These are phyloP conservation scores for Corydoras sp. DNA, from an alignment of 2,113 vertebrate species.

Conservation along the genomic window DNA sequence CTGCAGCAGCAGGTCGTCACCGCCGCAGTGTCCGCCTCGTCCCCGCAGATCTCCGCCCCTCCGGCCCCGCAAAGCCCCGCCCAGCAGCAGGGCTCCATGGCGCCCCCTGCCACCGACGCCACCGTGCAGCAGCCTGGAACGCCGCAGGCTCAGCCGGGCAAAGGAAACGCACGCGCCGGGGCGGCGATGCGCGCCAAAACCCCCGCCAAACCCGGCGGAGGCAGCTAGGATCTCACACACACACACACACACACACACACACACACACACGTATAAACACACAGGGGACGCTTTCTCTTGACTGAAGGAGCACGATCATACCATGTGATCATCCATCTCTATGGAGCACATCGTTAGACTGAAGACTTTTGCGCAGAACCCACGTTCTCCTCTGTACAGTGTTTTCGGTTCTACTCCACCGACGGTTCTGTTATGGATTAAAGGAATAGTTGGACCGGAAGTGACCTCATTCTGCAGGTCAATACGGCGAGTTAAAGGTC, in stretches of 20 bases:
- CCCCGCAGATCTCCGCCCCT: conserved; percentile 75
- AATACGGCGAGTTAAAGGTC: too few relatives aligned
- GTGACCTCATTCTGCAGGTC: too few relatives aligned
- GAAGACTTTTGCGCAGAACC: too few relatives aligned
- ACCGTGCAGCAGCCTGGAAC: conserved; percentile 62
- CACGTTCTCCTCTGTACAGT: too few relatives aligned
- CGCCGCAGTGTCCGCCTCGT: conserved; percentile 56
- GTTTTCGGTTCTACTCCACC: too few relatives aligned
- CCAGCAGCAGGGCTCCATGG: conserved; percentile 53
- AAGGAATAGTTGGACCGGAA: too few relatives aligned
- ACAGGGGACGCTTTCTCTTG: not conserved
- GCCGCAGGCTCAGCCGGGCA: conserved; percentile 64
- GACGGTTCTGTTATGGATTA: too few relatives aligned
- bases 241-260: conserved; percentile 2
- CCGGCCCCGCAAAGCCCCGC: conserved; percentile 75
- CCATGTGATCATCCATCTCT: too few relatives aligned
- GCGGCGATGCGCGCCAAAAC: conserved; percentile 72
- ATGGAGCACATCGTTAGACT: too few relatives aligned
- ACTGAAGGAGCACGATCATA: not conserved
- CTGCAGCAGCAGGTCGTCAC: conserved; percentile 79
- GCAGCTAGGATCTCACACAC: conserved; percentile 46
- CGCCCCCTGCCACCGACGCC: conserved; percentile 2
- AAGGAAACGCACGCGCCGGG: conserved; percentile 64
- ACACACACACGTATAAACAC: not conserved
- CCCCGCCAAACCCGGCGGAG: conserved; percentile 73